Conservation (phyloP, 2,113 vertebrate genomes). For the Andinoacara biseriatus region DNA sequence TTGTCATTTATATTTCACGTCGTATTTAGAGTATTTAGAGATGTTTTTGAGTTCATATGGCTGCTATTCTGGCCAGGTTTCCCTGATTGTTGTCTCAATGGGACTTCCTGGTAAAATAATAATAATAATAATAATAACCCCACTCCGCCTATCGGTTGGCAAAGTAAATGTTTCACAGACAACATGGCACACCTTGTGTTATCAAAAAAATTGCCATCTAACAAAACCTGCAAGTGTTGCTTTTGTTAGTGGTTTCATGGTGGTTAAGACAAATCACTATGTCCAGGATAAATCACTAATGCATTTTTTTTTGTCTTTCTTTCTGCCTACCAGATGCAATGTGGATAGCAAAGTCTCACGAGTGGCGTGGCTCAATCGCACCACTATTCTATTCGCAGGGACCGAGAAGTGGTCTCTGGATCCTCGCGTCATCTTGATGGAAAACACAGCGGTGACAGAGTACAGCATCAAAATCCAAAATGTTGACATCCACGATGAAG, state of each 20-base stretch:
- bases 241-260: not conserved
- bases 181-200: not conserved
- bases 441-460: slow-evolving; percentile 93
- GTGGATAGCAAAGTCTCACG: slow-evolving; percentile 94
- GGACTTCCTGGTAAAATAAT: no score
- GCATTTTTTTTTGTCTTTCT: not conserved
- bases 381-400: slow-evolving; percentile 94
- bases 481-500: slow-evolving; percentile 92
- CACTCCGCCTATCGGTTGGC: no score
- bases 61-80: no score
- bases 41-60: no score
- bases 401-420: slow-evolving; percentile 98
- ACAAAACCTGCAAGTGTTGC: not conserved
- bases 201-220: not conserved
- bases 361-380: slow-evolving; percentile 97
- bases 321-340: slow-evolving; percentile 84
- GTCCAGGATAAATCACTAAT: not conserved
- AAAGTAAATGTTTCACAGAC: no score
- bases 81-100: no score
- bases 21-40: no score
- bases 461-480: slow-evolving; percentile 97
- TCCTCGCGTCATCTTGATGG: slow-evolving; percentile 91
- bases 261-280: not conserved
- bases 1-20: no score
- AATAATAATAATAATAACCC: no score